Evolutionary conservation across 2,113 vertebrate genomes (phyloP), one percentile per base, ranked within the genome.

Genomic region (Mola mola): DNA sequence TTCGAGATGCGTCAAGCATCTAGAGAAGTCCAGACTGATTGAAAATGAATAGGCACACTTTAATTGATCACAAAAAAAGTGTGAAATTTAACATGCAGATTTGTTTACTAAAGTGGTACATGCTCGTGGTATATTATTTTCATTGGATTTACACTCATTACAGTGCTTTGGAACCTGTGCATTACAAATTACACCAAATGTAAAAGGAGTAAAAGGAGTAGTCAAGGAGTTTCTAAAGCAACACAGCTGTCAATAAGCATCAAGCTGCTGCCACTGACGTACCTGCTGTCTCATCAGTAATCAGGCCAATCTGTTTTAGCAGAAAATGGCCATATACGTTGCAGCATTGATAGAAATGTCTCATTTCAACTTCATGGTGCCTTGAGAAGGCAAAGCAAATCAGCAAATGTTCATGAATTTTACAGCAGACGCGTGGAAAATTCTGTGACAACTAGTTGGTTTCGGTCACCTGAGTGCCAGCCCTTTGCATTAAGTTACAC

Each of bases 401-500:
- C 87, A 84, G 78, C 58, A 71, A 75, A 81, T 78, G 77, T 89
- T 91, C 77, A 65, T 66, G 74, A 76, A 88, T 90, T 87, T 85
- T 86, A 91, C 72, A 71, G 81, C 74, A 82, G 83, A 89, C 82
- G 89, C 82, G 75, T 90, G 80, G 81, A 90, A 36, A 88, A 89
- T 79, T 78, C 65, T 78, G 71, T 90, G 88, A 90, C 91, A 90
- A 88, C 89, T 78, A 84, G 79, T 87, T 86, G 75, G 88, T 90
- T 79, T 72, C 26, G 68, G 75, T 75, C 78, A 60, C 70, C 49
- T 3, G 66, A 62, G 84, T 91, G 90, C 88, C 90, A 92, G 82
- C 85, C 81, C 82, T 91, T 91, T 84, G 84, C 89, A 89, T 91
- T 89, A 90, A 90, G 85, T 91, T 92, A 77, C 80, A 81, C 69